Percentiles rank a stretch among this genome's conserved stretches.
Evolutionary conservation across 2,113 vertebrate genomes (phyloP).

Genomic region (Balaeniceps rex): DNA sequence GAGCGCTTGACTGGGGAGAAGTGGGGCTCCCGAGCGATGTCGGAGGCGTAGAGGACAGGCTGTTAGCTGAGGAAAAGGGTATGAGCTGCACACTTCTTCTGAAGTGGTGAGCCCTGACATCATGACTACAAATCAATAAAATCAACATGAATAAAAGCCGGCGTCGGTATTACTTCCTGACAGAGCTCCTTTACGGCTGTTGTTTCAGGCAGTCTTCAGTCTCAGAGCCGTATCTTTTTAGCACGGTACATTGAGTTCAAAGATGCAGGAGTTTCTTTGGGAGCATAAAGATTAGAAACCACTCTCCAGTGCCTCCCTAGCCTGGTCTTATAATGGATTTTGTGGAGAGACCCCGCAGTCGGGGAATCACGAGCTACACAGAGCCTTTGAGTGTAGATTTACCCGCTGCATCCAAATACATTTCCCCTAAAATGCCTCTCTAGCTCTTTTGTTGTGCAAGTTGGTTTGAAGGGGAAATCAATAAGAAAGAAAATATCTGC

Average conservation of each 20-base stretch:
- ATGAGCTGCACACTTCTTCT: background rate
- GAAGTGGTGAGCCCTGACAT: background rate
- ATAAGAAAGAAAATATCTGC: background rate
- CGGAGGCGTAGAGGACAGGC: background rate
- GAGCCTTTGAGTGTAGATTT: background rate
- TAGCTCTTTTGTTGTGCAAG: background rate
- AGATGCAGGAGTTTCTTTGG: background rate
- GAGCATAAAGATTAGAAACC: background rate
- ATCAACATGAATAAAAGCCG: background rate
- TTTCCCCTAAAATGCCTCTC: background rate
- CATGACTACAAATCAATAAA: background rate
- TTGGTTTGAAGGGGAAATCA: background rate
- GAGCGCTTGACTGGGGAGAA: background rate
- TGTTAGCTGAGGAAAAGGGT: background rate
- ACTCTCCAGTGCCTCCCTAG: background rate
- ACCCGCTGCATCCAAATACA: background rate
- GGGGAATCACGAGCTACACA: fast-evolving
- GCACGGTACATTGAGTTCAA: background rate
- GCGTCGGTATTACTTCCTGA: background rate
- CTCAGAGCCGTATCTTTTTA: background rate
- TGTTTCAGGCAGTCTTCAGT: background rate
- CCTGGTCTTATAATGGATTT: background rate
- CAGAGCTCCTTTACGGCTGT: background rate
- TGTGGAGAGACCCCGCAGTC: background rate
- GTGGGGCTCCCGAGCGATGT: background rate